Evolutionary conservation across 2,888 invertebrate genomes (phyloP).

Genomic region (Sphinx pinastri): DNA sequence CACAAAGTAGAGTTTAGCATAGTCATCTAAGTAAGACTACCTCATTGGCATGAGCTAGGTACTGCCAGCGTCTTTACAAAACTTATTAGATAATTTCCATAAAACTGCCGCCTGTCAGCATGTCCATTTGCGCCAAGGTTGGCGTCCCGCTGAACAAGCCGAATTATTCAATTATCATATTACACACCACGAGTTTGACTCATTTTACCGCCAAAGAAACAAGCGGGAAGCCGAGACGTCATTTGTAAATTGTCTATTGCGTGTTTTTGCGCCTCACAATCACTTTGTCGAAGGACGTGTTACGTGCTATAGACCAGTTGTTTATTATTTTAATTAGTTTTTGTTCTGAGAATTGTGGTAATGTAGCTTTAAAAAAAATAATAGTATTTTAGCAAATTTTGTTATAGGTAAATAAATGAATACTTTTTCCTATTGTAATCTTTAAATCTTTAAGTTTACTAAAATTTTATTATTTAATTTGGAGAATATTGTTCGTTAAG

Average conservation of each 20-base stretch:
- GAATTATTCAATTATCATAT: slow-evolving; percentile 41
- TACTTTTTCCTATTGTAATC: too few species aligned
- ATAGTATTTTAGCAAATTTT: too few species aligned
- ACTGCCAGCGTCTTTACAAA: neutral
- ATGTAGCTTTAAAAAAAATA: too few species aligned
- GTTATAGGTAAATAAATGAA: too few species aligned
- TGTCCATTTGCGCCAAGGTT: slow-evolving; percentile 31
- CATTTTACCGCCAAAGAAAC: slow-evolving; percentile 29
- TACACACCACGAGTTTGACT: slow-evolving; percentile 27
- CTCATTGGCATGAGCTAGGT: neutral
- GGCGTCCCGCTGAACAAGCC: slow-evolving; percentile 30
- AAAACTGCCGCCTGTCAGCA: slow-evolving; percentile 27
- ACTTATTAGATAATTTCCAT: neutral
- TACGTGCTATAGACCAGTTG: neutral
- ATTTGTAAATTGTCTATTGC: slow-evolving; percentile 17
- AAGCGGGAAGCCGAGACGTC: slow-evolving; percentile 16
- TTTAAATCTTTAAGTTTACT: too few species aligned
- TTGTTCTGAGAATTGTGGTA: neutral
- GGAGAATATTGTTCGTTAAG: too few species aligned
- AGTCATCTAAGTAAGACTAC: too few species aligned
- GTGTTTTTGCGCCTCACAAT: slow-evolving; percentile 7
- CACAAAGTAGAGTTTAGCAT: neutral
- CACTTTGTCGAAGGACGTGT: neutral
- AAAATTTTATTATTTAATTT: too few species aligned
- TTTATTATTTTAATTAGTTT: neutral